These are phyloP conservation scores for Megamerina dolium DNA, from an alignment of 2,888 invertebrate species.

Conservation along the genomic window DNA sequence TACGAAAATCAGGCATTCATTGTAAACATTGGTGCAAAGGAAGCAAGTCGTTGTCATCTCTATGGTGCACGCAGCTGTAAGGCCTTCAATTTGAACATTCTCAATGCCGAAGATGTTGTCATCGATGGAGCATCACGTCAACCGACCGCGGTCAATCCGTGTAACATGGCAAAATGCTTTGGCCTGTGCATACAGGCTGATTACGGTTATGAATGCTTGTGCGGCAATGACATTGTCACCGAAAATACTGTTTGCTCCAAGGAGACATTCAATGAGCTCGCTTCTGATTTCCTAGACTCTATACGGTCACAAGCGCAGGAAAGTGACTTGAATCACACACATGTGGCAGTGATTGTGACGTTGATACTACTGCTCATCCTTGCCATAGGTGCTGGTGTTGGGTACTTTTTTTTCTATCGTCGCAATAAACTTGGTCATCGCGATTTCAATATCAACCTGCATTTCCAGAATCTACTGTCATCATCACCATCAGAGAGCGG, in stretches of 20 bases:
- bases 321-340: constrained; percentile 7
- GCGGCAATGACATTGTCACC: constrained; percentile 48
- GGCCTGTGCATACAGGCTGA: constrained; percentile 58
- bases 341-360: constrained; percentile 17
- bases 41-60: constrained; percentile 57
- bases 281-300: constrained; percentile 14
- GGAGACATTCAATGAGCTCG: constrained; percentile 26
- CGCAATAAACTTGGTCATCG: constrained; percentile 50
- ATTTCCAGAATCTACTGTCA: constrained; percentile 49
- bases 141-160: constrained; percentile 51
- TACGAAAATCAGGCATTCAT: constrained; percentile 76
- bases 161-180: constrained; percentile 53
- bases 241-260: constrained; percentile 41
- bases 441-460: constrained; percentile 48
- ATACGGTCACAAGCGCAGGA: constrained; percentile 4
- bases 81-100: constrained; percentile 48
- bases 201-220: constrained; percentile 53
- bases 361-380: constrained; percentile 19
- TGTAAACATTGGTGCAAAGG: constrained; percentile 53
- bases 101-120: constrained; percentile 52
- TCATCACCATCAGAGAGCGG: constrained; percentile 15
- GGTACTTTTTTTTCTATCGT: constrained; percentile 40
- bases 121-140: constrained; percentile 56
- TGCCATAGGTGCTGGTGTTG: constrained; percentile 23
- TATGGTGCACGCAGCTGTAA: constrained; percentile 53